Evolutionary conservation across 2,797 vertebrate species (phyloP).

Genomic region (Hyperoplus immaculatus): DNA sequence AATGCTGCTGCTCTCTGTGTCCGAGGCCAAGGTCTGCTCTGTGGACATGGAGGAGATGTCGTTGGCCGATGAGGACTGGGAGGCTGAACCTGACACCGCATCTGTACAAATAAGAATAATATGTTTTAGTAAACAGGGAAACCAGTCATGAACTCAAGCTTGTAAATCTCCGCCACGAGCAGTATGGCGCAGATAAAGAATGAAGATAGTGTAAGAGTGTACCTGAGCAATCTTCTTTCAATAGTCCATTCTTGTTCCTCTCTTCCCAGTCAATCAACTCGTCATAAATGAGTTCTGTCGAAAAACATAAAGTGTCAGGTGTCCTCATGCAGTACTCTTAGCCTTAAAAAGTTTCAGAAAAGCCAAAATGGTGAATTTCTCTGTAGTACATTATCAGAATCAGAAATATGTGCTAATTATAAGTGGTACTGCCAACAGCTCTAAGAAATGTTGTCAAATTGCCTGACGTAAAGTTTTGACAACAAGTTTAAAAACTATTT

Average conservation of each 20-base stretch:
- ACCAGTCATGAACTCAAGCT: background rate
- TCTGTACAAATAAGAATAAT: constrained; percentile 74
- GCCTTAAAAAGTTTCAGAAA: background rate
- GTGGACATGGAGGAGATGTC: constrained; percentile 99
- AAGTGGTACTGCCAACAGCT: background rate
- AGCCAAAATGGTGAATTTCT: background rate
- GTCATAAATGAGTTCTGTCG: constrained; percentile 96
- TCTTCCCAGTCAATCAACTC: constrained; percentile 99
- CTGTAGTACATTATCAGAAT: too few relatives aligned
- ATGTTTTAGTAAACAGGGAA: background rate
- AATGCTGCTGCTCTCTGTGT: constrained; percentile 98
- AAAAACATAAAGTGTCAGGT: constrained; percentile 5
- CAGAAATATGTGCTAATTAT: background rate
- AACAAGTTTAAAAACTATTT: background rate
- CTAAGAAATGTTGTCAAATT: background rate
- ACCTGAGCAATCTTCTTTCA: constrained; percentile 96
- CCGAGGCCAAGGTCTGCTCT: constrained; percentile 97
- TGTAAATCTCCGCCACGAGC: background rate
- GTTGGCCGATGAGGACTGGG: constrained; percentile 96
- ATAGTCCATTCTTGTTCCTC: constrained; percentile 96
- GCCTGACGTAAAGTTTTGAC: too few relatives aligned
- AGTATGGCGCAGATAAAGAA: background rate
- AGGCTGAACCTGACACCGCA: constrained; percentile 91
- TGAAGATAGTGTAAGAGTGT: background rate
- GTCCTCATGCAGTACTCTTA: background rate